A percentile compares a stretch with the other conserved stretches of the same genome.
Conservation (phyloP, 2,888 invertebrate species). For the Eilema sororculum region DNA sequence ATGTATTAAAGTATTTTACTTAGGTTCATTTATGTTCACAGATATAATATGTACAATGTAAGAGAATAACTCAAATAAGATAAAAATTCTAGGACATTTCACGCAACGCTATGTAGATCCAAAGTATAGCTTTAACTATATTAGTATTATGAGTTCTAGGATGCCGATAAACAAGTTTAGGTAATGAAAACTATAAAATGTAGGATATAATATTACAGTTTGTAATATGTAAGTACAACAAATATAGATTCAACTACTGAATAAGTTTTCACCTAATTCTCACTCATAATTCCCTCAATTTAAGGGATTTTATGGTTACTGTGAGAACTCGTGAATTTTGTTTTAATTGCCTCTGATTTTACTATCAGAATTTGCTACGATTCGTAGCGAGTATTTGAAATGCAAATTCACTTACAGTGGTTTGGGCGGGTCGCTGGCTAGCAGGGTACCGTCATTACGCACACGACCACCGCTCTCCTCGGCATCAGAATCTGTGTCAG, state of each 20-base stretch:
- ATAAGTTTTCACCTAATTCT: too few species aligned
- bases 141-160: too few species aligned
- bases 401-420: constrained; percentile 94
- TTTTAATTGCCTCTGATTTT: too few species aligned
- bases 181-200: too few species aligned
- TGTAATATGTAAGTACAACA: too few species aligned
- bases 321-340: too few species aligned
- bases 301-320: too few species aligned
- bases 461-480: constrained; percentile 93
- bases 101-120: not conserved
- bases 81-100: not conserved
- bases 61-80: not conserved
- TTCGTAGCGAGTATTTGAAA: not conserved
- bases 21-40: not conserved
- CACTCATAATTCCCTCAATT: too few species aligned
- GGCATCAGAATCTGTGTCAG: constrained; percentile 94
- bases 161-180: too few species aligned
- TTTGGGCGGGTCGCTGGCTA: constrained; percentile 98
- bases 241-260: too few species aligned
- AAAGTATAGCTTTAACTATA: not conserved
- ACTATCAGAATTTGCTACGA: not conserved
- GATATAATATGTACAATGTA: not conserved
- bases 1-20: not conserved
- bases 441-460: constrained; percentile 96
- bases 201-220: too few species aligned